Evolutionary conservation across 2,888 invertebrate genomes (phyloP).

Genomic region (Portevinia maculata): DNA sequence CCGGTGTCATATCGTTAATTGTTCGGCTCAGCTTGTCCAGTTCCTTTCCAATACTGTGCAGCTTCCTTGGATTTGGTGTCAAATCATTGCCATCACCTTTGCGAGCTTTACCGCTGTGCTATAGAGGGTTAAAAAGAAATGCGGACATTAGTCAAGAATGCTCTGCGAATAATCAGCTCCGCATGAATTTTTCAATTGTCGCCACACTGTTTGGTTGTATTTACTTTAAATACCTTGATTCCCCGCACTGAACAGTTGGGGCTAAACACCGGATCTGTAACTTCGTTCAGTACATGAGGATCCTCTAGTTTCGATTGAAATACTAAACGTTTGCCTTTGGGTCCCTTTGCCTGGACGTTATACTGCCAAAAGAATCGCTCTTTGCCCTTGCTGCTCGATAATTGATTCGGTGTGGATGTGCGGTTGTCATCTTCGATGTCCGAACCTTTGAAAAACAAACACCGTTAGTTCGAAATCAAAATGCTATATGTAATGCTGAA

Average conservation of each 20-base stretch:
- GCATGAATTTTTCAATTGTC: slow-evolving; percentile 38
- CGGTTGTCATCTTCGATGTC: slow-evolving; percentile 81
- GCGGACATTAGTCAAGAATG: slow-evolving; percentile 15
- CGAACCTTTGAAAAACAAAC: slow-evolving; percentile 75
- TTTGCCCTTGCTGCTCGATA: slow-evolving; percentile 85
- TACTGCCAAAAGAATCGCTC: slow-evolving; percentile 99
- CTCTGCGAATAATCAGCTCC: slow-evolving; percentile 32
- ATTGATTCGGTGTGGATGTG: slow-evolving; percentile 78
- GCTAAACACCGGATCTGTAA: slow-evolving; percentile 98
- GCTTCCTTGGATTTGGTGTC: slow-evolving; percentile 96
- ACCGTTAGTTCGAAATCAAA: neutral
- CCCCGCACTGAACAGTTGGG: slow-evolving; percentile 95
- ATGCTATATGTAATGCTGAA: slow-evolving; percentile 29
- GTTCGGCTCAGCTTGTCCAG: slow-evolving; percentile 94
- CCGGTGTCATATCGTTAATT: slow-evolving; percentile 98
- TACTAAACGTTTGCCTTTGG: slow-evolving; percentile 95
- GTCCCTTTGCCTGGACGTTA: slow-evolving; percentile 98
- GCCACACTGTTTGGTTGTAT: slow-evolving; percentile 74
- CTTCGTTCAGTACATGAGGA: slow-evolving; percentile 94
- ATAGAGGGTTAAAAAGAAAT: slow-evolving; percentile 38
- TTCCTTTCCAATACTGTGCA: slow-evolving; percentile 95
- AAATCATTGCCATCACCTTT: slow-evolving; percentile 99
- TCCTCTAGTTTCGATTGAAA: slow-evolving; percentile 93
- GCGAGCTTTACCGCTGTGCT: slow-evolving; percentile 92
- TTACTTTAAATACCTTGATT: slow-evolving; percentile 88